Percentiles rank a stretch among this genome's conserved stretches.
Conservation (phyloP, 2,113 vertebrate species). For the Crotophaga sulcirostris region DNA sequence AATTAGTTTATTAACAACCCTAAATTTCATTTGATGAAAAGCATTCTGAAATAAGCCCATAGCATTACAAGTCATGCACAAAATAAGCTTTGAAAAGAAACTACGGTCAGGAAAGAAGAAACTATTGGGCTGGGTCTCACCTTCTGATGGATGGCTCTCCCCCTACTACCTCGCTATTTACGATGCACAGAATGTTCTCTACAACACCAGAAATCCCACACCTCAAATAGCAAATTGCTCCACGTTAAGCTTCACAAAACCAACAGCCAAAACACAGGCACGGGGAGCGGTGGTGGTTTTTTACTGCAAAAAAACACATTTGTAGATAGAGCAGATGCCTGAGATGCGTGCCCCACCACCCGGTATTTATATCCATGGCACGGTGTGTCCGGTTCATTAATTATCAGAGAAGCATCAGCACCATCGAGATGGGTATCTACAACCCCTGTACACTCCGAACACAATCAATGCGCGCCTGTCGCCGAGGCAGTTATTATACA, state of each 20-base stretch:
- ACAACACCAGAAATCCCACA: background rate
- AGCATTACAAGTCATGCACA: background rate
- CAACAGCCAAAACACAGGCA: background rate
- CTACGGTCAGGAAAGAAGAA: background rate
- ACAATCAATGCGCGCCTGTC: background rate
- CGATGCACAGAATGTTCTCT: background rate
- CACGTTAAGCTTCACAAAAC: background rate
- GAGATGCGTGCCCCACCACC: slow-evolving; percentile 43
- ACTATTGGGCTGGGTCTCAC: background rate
- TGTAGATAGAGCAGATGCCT: background rate
- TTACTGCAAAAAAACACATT: background rate
- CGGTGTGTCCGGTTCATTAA: background rate
- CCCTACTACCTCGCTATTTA: background rate
- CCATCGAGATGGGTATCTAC: slow-evolving; percentile 23
- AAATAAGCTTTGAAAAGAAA: background rate
- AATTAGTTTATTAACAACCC: background rate
- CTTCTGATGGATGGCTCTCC: background rate
- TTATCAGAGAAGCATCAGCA: slow-evolving; percentile 22
- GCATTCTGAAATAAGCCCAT: background rate
- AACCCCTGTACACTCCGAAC: background rate
- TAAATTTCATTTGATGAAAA: background rate
- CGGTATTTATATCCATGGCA: background rate
- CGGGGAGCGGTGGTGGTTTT: background rate
- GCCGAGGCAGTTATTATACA: background rate
- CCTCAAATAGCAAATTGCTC: background rate